A percentile compares a stretch with the other conserved stretches of the same genome.
These are phyloP conservation scores for Baccha elongata DNA, from an alignment of 2,888 invertebrate genomes.

Conservation along the genomic window DNA sequence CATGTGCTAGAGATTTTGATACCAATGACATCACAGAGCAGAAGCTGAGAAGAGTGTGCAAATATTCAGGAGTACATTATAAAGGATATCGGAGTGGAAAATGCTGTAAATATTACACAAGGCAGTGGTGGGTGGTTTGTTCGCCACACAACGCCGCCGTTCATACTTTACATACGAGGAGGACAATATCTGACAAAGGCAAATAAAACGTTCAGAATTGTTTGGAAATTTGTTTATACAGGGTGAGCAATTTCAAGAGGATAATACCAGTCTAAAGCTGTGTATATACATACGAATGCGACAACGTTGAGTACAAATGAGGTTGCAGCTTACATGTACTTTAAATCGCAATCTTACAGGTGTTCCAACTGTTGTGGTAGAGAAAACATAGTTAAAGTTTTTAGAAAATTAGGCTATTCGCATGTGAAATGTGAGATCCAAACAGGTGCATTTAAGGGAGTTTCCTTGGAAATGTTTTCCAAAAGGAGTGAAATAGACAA, in stretches of 20 bases:
- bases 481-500: not conserved
- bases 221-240: slow-evolving; percentile 69
- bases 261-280: slow-evolving; percentile 43
- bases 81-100: slow-evolving; percentile 50
- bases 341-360: slow-evolving; percentile 64
- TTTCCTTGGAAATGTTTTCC: not conserved
- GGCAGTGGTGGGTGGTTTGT: not conserved
- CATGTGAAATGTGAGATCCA: slow-evolving; percentile 49
- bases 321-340: slow-evolving; percentile 58
- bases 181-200: slow-evolving; percentile 63
- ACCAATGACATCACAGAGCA: slow-evolving; percentile 14
- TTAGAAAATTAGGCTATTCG: slow-evolving; percentile 51
- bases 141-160: not conserved
- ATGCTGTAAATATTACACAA: slow-evolving; percentile 57
- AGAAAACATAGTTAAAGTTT: slow-evolving; percentile 29
- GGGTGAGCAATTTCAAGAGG: slow-evolving; percentile 58
- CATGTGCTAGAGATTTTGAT: slow-evolving; percentile 50
- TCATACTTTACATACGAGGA: slow-evolving; percentile 47
- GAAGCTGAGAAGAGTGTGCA: slow-evolving; percentile 40
- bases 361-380: slow-evolving; percentile 24
- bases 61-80: slow-evolving; percentile 63
- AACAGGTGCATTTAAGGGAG: slow-evolving; percentile 28
- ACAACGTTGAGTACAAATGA: slow-evolving; percentile 35
- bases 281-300: not conserved
- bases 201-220: slow-evolving; percentile 70